Conservation (phyloP, 1,140 invertebrate species). For the Drosophila punjabiensis region DNA sequence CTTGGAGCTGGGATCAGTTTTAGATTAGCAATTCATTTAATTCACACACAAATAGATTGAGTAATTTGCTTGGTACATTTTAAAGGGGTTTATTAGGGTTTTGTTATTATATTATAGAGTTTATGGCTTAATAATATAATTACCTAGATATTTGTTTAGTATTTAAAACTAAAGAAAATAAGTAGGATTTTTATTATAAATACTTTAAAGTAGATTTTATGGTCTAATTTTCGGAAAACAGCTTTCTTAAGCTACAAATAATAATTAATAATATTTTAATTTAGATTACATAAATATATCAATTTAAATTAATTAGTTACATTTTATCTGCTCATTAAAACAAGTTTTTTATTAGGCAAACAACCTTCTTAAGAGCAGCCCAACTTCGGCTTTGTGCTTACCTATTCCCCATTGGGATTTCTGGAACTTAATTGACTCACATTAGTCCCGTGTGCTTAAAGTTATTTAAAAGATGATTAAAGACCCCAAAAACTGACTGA, state of each 20-base stretch:
- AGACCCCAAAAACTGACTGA: constrained; percentile 37
- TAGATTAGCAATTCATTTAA: constrained; percentile 57
- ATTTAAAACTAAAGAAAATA: not conserved
- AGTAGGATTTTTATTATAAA: not conserved
- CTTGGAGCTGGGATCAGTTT: constrained; percentile 51
- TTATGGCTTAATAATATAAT: not conserved
- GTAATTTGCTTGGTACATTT: constrained; percentile 30
- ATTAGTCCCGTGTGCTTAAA: constrained; percentile 33
- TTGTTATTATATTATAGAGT: not conserved
- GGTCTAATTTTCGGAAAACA: not conserved
- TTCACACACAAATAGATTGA: constrained; percentile 37
- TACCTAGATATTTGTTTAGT: too few relatives aligned
- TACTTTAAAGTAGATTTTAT: not conserved
- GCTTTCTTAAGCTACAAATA: not conserved
- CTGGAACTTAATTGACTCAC: constrained; percentile 27
- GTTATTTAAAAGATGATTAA: constrained; percentile 60
- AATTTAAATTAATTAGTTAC: not conserved
- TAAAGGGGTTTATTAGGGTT: not conserved
- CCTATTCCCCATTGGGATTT: constrained; percentile 9
- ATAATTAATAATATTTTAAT: not conserved
- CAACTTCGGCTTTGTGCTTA: not conserved
- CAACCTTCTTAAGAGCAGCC: not conserved
- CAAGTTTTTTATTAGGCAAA: not conserved
- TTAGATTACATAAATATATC: too few relatives aligned
- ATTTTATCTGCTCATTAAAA: not conserved